Base-by-base conservation (phyloP, 2,113 vertebrate species). In the Balaeniceps rex region DNA sequence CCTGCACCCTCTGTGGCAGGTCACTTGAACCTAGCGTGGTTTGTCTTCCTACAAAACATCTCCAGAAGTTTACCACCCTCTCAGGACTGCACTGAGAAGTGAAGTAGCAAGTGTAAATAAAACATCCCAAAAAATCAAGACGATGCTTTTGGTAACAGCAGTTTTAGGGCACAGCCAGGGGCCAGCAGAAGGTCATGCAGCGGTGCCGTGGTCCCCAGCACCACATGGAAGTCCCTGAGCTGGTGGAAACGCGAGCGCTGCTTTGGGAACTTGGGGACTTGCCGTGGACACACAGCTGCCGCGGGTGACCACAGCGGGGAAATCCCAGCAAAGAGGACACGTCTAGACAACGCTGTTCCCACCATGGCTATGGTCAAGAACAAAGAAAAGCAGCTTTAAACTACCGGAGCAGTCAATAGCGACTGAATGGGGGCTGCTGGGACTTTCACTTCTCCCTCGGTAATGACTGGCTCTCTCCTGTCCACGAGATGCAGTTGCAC, bases 371-470 rank as follows among this genome's bases (percentile, higher is more conserved):
- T 14, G n/a, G 91, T 12, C 63, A 88, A 33, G 42, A 34, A 16
- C 0, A 0, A 47, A 49, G 47, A 25, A 76, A 63, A 76, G 80
- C 63, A 72, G 65, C 63, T 84, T 91, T 22, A 25, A 75, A 22
- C 25, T 14, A 6, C 29, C 3, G 2, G 40, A 88, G 70, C 57
- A 51, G 60, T 19, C 40, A 68, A 36, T 2, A 55, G 61, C 4
- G 4, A 44, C 51, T 36, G 42, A 52, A 42, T 17, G 14, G 11
- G 52, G 71, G 19, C 49, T 71, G 66, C 60, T 17, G 51, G 36
- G 61, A 80, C 70, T 91, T 88, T 93, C 93, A 87, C 70, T 93
- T 94, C 91, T 92, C 80, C 38, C 58, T 93, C 2, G 0, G 42
- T 46, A 46, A 78, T 36, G 60, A 78, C 33, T 24, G 86, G 28